These are phyloP conservation scores for Athalia cordata DNA, from an alignment of 2,888 invertebrate species.

Conservation along the genomic window DNA sequence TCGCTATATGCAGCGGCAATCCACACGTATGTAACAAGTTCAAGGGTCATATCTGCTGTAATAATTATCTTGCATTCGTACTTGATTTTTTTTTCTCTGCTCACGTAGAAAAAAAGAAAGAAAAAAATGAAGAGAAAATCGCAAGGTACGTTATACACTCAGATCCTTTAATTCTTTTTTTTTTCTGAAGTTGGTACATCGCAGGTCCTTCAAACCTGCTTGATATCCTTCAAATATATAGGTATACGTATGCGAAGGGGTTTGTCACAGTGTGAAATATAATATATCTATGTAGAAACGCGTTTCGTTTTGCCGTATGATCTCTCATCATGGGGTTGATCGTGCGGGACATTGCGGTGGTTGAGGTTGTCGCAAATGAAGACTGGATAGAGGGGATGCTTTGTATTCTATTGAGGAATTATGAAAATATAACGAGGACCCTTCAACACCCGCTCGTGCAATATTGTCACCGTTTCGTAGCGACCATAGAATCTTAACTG, in stretches of 20 bases:
- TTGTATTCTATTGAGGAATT: conserved; percentile 46
- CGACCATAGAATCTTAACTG: conserved; percentile 40
- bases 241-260: too few species aligned
- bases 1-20: background rate
- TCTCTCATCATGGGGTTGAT: too few species aligned
- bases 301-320: too few species aligned
- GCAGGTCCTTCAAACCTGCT: too few species aligned
- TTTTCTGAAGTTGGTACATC: too few species aligned
- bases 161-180: too few species aligned
- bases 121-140: too few species aligned
- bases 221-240: too few species aligned
- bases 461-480: conserved; percentile 41
- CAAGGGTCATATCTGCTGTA: background rate
- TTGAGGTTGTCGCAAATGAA: background rate
- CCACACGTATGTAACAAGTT: background rate
- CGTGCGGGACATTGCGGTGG: background rate
- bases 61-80: background rate
- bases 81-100: background rate
- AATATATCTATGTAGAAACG: too few species aligned
- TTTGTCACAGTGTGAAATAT: too few species aligned
- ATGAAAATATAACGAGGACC: conserved; percentile 46
- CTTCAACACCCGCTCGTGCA: conserved; percentile 37
- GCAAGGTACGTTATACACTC: too few species aligned
- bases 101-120: background rate
- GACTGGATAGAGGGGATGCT: conserved; percentile 10